These are phyloP conservation scores for Echiichthys vipera DNA, from an alignment of 2,797 vertebrate species.

Conservation along the genomic window DNA sequence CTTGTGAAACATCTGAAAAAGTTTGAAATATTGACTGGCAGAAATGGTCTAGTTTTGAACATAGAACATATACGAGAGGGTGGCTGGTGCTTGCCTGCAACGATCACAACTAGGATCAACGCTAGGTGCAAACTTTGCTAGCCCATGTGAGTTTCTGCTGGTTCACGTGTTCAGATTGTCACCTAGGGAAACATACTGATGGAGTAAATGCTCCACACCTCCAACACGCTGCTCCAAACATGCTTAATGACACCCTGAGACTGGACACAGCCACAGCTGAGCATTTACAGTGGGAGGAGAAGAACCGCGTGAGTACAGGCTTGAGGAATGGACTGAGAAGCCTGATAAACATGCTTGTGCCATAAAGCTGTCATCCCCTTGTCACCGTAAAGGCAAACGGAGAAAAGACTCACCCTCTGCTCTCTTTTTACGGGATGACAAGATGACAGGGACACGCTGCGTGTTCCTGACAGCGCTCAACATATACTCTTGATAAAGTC, in stretches of 20 bases:
- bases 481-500: conserved; percentile 45
- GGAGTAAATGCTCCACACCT: background rate
- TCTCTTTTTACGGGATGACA: conserved; percentile 52
- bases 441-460: conserved; percentile 49
- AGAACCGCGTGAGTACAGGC: conserved; percentile 26
- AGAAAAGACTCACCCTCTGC: conserved; percentile 37
- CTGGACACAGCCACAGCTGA: conserved; percentile 17
- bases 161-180: background rate
- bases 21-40: too few species aligned
- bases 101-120: too few species aligned
- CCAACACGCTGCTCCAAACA: conserved; percentile 36
- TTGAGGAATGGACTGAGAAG: conserved; percentile 50
- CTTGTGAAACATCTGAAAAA: too few species aligned
- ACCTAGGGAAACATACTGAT: background rate
- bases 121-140: too few species aligned
- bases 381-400: conserved; percentile 43
- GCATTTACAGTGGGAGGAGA: conserved; percentile 13
- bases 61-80: too few species aligned
- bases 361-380: conserved; percentile 62
- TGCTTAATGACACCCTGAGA: conserved; percentile 12
- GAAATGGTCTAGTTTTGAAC: too few species aligned
- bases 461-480: conserved; percentile 36
- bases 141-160: too few species aligned
- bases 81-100: too few species aligned
- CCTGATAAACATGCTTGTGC: conserved; percentile 61